Conservation (phyloP, 2,888 invertebrate genomes). For the Julus scanicus region DNA sequence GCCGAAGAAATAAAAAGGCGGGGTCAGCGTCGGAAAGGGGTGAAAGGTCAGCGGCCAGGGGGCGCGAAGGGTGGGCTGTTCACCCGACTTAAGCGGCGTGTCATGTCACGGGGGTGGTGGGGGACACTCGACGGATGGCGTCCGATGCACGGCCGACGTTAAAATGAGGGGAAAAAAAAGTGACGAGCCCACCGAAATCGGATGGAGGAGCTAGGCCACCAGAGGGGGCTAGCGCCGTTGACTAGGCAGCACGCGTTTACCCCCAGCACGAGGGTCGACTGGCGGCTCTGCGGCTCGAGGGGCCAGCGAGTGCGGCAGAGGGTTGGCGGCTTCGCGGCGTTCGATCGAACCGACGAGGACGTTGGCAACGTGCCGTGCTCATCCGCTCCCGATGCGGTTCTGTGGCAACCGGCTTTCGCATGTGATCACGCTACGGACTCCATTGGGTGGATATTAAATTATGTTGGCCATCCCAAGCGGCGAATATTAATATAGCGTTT, state of each 20-base stretch:
- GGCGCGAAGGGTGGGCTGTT: slow-evolving; percentile 3
- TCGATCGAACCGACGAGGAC: background rate
- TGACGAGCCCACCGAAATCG: background rate
- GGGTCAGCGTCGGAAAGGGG: slow-evolving; percentile 34
- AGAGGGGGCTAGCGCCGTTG: background rate
- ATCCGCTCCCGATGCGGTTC: background rate
- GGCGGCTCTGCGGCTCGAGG: background rate
- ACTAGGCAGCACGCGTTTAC: background rate
- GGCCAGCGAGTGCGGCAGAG: background rate
- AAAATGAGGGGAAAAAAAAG: slow-evolving; percentile 3
- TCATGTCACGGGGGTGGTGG: background rate
- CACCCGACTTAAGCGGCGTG: slow-evolving; percentile 11
- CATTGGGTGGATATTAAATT: slow-evolving; percentile 31
- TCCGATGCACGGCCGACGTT: background rate
- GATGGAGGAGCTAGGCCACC: background rate
- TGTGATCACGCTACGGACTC: background rate
- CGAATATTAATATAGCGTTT: slow-evolving; percentile 1
- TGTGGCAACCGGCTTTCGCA: background rate
- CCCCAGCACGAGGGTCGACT: background rate
- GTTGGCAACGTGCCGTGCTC: background rate
- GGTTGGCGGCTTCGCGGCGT: background rate
- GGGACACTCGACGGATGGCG: background rate
- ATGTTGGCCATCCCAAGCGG: background rate
- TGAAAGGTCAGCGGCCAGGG: slow-evolving; percentile 11
- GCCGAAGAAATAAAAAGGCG: background rate